Evolutionary conservation across 2,797 vertebrate species (phyloP).

Genomic region (Poecilia velifera): DNA sequence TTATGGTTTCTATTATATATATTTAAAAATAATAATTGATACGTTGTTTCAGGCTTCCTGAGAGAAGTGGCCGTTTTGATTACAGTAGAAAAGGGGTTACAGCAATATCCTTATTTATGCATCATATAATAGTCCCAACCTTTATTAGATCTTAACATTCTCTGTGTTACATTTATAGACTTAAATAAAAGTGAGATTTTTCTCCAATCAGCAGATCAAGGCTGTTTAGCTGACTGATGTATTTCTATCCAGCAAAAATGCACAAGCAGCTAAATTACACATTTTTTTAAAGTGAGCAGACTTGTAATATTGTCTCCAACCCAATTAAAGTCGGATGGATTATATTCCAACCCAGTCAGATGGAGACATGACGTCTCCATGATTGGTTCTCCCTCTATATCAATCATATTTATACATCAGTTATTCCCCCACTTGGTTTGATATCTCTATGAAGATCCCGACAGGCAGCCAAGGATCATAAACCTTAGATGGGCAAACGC

Average conservation of each 20-base stretch:
- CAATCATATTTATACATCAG: conserved; percentile 32
- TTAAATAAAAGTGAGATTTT: neutral
- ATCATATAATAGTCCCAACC: neutral
- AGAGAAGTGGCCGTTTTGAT: neutral
- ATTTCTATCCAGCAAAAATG: neutral
- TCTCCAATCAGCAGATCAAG: neutral
- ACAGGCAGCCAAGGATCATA: conserved; percentile 73
- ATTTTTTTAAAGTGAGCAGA: neutral
- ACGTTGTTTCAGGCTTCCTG: neutral
- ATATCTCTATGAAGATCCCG: conserved; percentile 70
- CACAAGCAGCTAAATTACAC: neutral
- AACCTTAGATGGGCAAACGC: conserved; percentile 61
- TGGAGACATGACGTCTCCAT: neutral
- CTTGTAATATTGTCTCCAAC: neutral
- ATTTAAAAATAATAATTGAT: neutral
- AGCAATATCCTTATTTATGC: neutral
- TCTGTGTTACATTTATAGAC: neutral
- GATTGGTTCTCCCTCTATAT: conserved; percentile 13
- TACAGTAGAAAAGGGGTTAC: neutral
- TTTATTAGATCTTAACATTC: neutral
- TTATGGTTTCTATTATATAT: neutral
- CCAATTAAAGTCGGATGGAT: neutral
- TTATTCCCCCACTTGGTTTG: conserved; percentile 53
- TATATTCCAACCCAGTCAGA: conserved; percentile 12
- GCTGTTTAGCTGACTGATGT: neutral